Evolutionary conservation across 2,888 invertebrate species (phyloP).

Genomic region (Dasypolia templi): DNA sequence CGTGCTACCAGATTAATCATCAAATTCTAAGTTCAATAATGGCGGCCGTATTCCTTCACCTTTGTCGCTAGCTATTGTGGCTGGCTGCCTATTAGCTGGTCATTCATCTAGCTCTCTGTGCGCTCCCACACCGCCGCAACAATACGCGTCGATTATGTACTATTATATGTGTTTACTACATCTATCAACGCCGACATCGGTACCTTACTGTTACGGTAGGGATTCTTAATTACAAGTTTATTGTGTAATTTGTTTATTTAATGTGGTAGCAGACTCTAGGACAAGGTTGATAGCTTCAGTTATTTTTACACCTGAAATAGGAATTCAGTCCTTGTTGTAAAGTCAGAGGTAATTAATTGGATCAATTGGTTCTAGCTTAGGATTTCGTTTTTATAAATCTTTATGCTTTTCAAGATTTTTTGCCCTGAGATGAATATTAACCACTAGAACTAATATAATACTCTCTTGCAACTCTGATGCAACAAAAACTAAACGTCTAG

Average conservation of each 20-base stretch:
- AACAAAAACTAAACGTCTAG: slow-evolving; percentile 56
- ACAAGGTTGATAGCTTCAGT: slow-evolving; percentile 6
- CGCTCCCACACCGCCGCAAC: slow-evolving; percentile 74
- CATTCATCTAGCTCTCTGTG: slow-evolving; percentile 78
- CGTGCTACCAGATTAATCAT: slow-evolving; percentile 69
- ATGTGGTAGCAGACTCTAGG: slow-evolving; percentile 6
- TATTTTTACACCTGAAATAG: slow-evolving; percentile 2
- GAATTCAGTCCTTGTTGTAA: neutral
- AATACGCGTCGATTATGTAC: slow-evolving; percentile 82
- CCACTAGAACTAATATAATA: slow-evolving; percentile 49
- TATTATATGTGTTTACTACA: slow-evolving; percentile 84
- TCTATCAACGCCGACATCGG: slow-evolving; percentile 74
- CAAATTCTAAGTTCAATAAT: slow-evolving; percentile 71
- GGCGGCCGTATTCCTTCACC: slow-evolving; percentile 68
- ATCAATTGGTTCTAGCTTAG: slow-evolving; percentile 21
- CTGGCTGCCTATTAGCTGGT: slow-evolving; percentile 76
- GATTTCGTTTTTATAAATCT: slow-evolving; percentile 34
- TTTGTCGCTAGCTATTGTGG: slow-evolving; percentile 72
- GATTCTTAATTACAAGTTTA: slow-evolving; percentile 64
- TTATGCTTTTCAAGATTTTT: slow-evolving; percentile 55
- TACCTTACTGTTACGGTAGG: slow-evolving; percentile 65
- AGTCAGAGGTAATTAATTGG: slow-evolving; percentile 14
- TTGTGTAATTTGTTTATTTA: slow-evolving; percentile 56
- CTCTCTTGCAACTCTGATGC: slow-evolving; percentile 37
- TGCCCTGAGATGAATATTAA: slow-evolving; percentile 33